Evolutionary conservation across 2,797 vertebrate species (phyloP).

Genomic region (Esox masquinongy): DNA sequence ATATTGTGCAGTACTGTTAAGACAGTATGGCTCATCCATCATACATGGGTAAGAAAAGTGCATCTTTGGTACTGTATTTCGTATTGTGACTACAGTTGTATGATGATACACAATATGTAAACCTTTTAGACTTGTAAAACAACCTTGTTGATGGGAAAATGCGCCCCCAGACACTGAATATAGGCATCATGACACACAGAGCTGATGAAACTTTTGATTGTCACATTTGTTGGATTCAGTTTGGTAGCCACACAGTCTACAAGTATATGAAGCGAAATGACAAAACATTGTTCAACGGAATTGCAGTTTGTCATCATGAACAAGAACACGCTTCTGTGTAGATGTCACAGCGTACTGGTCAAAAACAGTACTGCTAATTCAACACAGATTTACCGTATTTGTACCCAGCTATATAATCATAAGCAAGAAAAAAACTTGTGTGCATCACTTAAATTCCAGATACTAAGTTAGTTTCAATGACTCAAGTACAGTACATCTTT

Average conservation of each 20-base stretch:
- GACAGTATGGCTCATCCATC: slow-evolving; percentile 40
- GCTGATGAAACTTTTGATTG: neutral
- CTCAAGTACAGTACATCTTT: slow-evolving; percentile 48
- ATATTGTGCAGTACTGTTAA: slow-evolving; percentile 14
- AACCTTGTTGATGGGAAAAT: neutral
- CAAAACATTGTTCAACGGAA: slow-evolving; percentile 5
- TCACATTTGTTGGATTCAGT: slow-evolving; percentile 21
- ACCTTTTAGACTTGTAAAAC: neutral
- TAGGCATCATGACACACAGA: neutral
- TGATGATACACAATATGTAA: neutral
- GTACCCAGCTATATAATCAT: slow-evolving; percentile 25
- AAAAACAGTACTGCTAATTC: slow-evolving; percentile 48
- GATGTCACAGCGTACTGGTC: slow-evolving; percentile 22
- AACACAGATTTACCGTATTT: slow-evolving; percentile 36
- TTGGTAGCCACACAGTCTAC: neutral
- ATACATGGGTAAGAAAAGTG: slow-evolving; percentile 32
- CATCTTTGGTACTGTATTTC: slow-evolving; percentile 49
- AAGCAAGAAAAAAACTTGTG: slow-evolving; percentile 35
- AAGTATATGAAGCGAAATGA: slow-evolving; percentile 17
- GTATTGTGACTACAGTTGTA: neutral
- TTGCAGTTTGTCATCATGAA: neutral
- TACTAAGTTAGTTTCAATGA: slow-evolving; percentile 29
- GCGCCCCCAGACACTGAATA: neutral
- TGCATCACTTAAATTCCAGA: slow-evolving; percentile 43
- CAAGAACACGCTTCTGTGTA: slow-evolving; percentile 12